Evolutionary conservation across 2,797 vertebrate species (phyloP).

Genomic region (Sebastes miniatus): DNA sequence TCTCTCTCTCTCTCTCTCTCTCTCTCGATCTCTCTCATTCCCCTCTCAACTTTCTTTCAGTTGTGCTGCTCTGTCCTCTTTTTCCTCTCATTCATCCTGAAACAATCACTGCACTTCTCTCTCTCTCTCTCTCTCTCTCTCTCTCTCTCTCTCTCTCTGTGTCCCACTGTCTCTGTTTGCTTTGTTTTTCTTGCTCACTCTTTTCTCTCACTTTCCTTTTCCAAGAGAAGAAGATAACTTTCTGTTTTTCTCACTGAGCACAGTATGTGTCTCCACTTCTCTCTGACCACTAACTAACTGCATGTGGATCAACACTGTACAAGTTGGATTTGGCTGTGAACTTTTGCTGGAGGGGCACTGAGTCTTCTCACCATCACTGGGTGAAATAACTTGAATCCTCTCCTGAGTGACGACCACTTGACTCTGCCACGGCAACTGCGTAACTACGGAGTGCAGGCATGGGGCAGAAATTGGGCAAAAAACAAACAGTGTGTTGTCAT

Average conservation of each 20-base stretch:
- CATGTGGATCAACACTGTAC: slow-evolving; percentile 12
- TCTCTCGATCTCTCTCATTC: slow-evolving; percentile 37
- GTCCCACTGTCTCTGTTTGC: slow-evolving; percentile 41
- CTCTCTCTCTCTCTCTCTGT: slow-evolving; percentile 2
- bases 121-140: slow-evolving; percentile 16
- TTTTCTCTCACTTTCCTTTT: slow-evolving; percentile 39
- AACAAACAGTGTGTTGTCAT: slow-evolving; percentile 40
- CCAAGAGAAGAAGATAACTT: slow-evolving; percentile 34
- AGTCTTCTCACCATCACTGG: slow-evolving; percentile 22
- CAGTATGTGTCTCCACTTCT: slow-evolving; percentile 34
- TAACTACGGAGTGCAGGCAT: slow-evolving; percentile 64
- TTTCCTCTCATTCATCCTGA: slow-evolving; percentile 66
- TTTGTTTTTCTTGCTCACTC: slow-evolving; percentile 36
- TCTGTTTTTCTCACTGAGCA: slow-evolving; percentile 26
- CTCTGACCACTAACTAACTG: slow-evolving; percentile 20
- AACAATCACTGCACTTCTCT: slow-evolving; percentile 50
- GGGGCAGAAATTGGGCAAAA: slow-evolving; percentile 47
- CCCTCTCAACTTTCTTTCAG: slow-evolving; percentile 61
- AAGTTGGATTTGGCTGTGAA: slow-evolving; percentile 33
- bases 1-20: slow-evolving; percentile 8
- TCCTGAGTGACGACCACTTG: slow-evolving; percentile 27
- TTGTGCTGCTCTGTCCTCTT: slow-evolving; percentile 49
- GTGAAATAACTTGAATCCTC: slow-evolving; percentile 29
- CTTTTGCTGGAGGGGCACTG: slow-evolving; percentile 7
- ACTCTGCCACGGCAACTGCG: slow-evolving; percentile 64